Evolutionary conservation across 2,113 vertebrate genomes (phyloP), one percentile per base, ranked within the genome.

Genomic region (Todiramphus chloris): DNA sequence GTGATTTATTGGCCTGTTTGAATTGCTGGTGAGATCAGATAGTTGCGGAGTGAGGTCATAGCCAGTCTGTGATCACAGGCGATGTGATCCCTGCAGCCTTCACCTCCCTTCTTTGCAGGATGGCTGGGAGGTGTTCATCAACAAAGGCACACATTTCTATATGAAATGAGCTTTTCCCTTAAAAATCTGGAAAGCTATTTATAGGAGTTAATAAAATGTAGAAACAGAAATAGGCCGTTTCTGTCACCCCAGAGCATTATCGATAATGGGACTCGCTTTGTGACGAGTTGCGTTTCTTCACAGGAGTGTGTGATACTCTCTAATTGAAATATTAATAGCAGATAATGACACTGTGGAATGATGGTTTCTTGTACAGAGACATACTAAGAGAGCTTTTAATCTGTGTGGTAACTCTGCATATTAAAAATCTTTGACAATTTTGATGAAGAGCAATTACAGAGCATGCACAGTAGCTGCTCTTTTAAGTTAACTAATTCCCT

Each of bases 281-380:
- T 80, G 67, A 94, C 76, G 31, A 62, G 84, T 93, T 93, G 69
- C 1, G 0, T 82, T 95, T 92, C 83, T 96, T 91, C 35, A 55
- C 76, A 90, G 86, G 20, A 80, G 37, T 14, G 4, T 88, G 92
- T 94, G 87, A 60, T 83, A 46, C 11, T 69, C 14, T 78, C 33
- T 86, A 94, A 90, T 74, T 87, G 76, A 93, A 96, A 90, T 87
- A 93, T 93, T 93, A 96, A 92, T 92, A 96, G 87, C 72, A 85
- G 87, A 46, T 94, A 94, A 95, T 87, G 74, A 89, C 70, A 68
- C 50, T 67, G 46, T 86, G 39, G 63, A 77, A 92, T 62, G 73
- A 83, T 93, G 86, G 72, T 62, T 46, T 95, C 74, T 89, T 80
- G 51, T 44, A 79, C 3, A 4, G 85, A 93, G 76, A 64, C 60